Conservation (phyloP, 92 coral and sea anemone genomes). For the Meandrina meandrites region DNA sequence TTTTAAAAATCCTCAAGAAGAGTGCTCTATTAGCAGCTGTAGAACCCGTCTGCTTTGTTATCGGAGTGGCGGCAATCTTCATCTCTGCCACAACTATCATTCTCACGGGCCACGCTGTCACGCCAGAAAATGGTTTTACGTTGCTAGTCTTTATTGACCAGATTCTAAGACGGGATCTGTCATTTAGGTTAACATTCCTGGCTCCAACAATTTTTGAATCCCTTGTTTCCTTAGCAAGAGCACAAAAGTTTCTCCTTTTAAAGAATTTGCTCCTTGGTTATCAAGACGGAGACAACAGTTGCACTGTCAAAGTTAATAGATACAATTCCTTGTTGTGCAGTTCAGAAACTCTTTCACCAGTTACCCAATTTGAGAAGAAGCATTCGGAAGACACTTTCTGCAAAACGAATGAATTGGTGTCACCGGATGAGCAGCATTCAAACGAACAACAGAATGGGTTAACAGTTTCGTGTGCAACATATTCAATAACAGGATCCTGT, state of each 20-base stretch:
- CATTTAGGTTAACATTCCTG: neutral
- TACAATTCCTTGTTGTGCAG: neutral
- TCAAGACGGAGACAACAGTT: neutral
- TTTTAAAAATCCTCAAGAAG: neutral
- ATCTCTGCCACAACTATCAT: neutral
- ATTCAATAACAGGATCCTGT: neutral
- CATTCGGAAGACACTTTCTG: neutral
- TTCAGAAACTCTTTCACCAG: neutral
- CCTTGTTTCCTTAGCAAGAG: neutral
- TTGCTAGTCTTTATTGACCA: slow-evolving; percentile 7
- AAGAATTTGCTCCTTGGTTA: neutral
- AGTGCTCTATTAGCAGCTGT: neutral
- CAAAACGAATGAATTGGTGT: neutral
- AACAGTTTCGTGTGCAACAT: neutral
- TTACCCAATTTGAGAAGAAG: neutral
- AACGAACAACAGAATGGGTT: neutral
- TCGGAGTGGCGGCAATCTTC: neutral
- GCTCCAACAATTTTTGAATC: neutral
- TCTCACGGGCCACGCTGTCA: neutral
- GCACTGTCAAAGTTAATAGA: neutral
- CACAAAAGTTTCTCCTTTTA: neutral
- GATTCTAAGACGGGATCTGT: neutral
- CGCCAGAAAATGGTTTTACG: slow-evolving; percentile 1
- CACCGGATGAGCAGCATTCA: neutral
- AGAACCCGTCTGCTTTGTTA: neutral